Conservation (phyloP, 2,888 invertebrate genomes). For the Pherbina coryleti region DNA sequence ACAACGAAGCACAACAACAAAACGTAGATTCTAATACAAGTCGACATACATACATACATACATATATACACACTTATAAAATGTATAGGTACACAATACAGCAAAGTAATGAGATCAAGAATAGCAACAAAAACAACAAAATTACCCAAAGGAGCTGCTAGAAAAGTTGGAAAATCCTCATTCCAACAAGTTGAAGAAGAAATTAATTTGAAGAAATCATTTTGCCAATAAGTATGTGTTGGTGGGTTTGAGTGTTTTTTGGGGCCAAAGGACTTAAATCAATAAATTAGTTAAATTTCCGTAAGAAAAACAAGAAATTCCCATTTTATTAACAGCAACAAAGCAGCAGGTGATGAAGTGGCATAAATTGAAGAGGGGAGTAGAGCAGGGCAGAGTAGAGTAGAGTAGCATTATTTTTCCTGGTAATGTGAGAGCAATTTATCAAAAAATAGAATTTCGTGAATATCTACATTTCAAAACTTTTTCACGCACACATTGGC, state of each 20-base stretch:
- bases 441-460: too few relatives aligned
- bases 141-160: background rate
- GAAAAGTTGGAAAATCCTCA: background rate
- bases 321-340: background rate
- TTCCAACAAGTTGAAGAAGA: background rate
- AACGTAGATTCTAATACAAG: background rate
- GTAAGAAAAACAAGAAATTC: background rate
- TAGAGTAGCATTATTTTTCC: too few relatives aligned
- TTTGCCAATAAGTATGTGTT: background rate
- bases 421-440: too few relatives aligned
- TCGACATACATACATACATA: background rate
- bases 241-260: background rate
- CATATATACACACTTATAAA: background rate
- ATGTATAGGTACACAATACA: background rate
- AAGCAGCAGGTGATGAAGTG: too few relatives aligned
- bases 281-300: constrained; percentile 38
- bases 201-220: background rate
- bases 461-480: too few relatives aligned
- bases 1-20: background rate
- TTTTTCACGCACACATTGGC: background rate
- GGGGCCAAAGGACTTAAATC: background rate
- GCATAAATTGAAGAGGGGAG: too few relatives aligned
- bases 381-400: too few relatives aligned
- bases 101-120: constrained; percentile 3
- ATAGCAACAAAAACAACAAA: background rate